Base-by-base conservation (phyloP, 2,113 vertebrate species). In the Channa argus region DNA sequence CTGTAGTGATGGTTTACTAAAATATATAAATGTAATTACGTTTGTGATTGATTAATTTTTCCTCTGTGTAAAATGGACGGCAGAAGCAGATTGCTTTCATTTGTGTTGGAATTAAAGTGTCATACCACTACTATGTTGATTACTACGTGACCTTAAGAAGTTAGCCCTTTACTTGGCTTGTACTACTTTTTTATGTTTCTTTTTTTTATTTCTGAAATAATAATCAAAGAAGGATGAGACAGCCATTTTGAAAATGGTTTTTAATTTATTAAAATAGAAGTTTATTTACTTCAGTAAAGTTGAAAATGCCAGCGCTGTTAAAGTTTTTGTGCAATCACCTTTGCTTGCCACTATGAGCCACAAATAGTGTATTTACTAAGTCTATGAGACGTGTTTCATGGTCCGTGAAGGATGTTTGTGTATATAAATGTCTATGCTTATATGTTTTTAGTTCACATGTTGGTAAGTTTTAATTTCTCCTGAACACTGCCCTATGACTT, bases 301-400 rank as follows among this genome's bases (percentile, higher is more conserved):
- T 88, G 65, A 51, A 89, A 62, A 68, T 63, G 60, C 63, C 75
- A 73, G 77, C 79, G 64, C 77, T 88, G 71, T 84, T 77, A 6
- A 79, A 41, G 55, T 76, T 80, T 64, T 83, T 85, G 88, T 93
- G 89, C 91, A 91, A 88, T 92, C 75, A 74, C 56, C 74, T 68
- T 71, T 68, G 84, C 86, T 89, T 87, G 90, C 89, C 90, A 90
- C 92, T 92, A 88, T 88, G 86, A 92, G 91, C 89, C 86, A 88
- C 71, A 70, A 82, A 87, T 77, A 79, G 78, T 88, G 66, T 80
- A 79, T 63, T 67, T 70, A 56, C 60, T 73, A 78, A 87, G 61
- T 53, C 73, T 78, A 58, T 63, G 62, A 77, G 77, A 82, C 46
- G 15, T 73, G 72, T 76, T 77, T 74, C 58, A 61, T 74, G 51